Base-by-base conservation (phyloP, 2,888 invertebrate species). In the Laothoe populi region DNA sequence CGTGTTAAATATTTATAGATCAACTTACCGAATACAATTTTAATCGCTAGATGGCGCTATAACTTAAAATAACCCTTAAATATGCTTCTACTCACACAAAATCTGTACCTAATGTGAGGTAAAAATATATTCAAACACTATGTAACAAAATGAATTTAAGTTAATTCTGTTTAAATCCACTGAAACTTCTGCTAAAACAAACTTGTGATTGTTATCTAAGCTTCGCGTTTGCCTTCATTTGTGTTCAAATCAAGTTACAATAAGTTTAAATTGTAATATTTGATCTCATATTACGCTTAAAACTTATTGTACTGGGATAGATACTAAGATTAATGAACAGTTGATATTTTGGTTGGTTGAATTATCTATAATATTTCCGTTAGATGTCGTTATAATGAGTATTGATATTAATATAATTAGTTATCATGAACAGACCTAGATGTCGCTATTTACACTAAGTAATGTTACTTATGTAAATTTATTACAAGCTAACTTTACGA, bases 41-140 rank as follows among this genome's bases (percentile, higher is more conserved):
- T 48, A 19, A 23, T 0, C 53, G 38, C 58, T 68, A 77, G 76
- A 74, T 75, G 70, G 69, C 71, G 64, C 48, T 70, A 23, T 44
- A 44, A 8, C 8, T 48, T 38, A 35, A 26, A 59, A n/a, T n/a
- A 8, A 31, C 4, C 53, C 26, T 2, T 31, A 8, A 13, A 3
- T n/a, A n/a, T 53, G 26, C n/a, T 26, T 31, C 7, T 5, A 42
- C 1, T 4, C n/a, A 1, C 40, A 2, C 10, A n/a, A 13, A 42
- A 42, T n/a, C 40, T 40, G 10, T 13, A 40, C 2, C n/a, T n/a
- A n/a, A n/a, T n/a, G n/a, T n/a, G n/a, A n/a, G n/a, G 40, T 42
- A 42, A 8, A 42, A 42, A 42, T 42, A 23, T 8, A 11, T 7
- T 2, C 7, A 3, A 53, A n/a, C 31, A 19, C 16, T 8, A 2